phyloP scores from a whole-genome alignment of 2,113 vertebrate genomes.

The Campylorhamphus procurvoides region DNA sequence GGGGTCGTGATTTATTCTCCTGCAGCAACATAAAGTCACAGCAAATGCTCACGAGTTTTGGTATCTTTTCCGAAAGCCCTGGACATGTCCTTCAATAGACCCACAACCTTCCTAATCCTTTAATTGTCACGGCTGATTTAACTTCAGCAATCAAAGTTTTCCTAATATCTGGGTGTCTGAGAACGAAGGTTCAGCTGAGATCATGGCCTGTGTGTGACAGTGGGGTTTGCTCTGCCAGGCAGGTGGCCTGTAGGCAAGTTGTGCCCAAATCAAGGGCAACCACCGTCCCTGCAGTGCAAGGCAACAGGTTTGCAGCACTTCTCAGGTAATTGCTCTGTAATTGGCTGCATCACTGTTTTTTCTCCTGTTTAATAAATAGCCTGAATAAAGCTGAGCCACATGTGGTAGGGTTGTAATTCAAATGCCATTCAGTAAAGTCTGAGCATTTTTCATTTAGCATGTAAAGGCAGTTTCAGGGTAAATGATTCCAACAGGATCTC shows the following conservation, averaged over 20 bases:
- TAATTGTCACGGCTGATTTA: neutral
- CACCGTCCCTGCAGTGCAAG: neutral
- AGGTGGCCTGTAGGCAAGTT: neutral
- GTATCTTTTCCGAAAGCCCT: neutral
- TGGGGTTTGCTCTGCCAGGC: neutral
- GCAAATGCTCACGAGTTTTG: neutral
- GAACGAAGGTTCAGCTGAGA: neutral
- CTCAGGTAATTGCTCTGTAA: slow-evolving; percentile 81
- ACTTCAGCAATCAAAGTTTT: neutral
- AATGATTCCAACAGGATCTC: slow-evolving; percentile 74
- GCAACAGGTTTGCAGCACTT: slow-evolving; percentile 46
- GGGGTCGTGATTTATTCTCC: slow-evolving; percentile 42
- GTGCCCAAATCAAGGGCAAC: neutral
- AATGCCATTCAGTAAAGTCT: slow-evolving; percentile 27
- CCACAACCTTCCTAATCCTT: neutral
- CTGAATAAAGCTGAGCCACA: slow-evolving; percentile 61
- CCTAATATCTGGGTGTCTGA: neutral
- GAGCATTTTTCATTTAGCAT: slow-evolving; percentile 58
- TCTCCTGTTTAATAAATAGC: slow-evolving; percentile 81
- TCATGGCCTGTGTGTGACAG: neutral
- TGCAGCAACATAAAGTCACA: slow-evolving; percentile 51
- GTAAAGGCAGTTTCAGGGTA: slow-evolving; percentile 68
- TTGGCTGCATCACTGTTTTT: slow-evolving; percentile 78
- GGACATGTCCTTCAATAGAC: neutral
- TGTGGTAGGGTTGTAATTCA: slow-evolving; percentile 65